Percentiles rank a stretch among this genome's conserved stretches.
Conservation (phyloP, 2,888 invertebrate genomes). For the Tenthredo livida region DNA sequence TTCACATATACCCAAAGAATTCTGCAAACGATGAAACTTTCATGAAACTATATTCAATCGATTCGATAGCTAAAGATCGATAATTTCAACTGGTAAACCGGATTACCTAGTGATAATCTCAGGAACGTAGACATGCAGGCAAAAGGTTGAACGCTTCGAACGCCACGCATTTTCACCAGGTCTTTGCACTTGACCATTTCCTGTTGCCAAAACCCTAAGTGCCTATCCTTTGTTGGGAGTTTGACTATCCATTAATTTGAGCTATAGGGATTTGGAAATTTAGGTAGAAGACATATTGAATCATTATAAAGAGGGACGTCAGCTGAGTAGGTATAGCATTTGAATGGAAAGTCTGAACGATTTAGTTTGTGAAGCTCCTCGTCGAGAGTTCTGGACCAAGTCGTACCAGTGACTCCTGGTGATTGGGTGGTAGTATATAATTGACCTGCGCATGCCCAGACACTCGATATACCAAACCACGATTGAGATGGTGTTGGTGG, state of each 20-base stretch:
- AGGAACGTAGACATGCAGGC: slow-evolving; percentile 58
- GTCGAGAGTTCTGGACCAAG: slow-evolving; percentile 16
- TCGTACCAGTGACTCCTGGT: slow-evolving; percentile 36
- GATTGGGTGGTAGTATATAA: slow-evolving; percentile 30
- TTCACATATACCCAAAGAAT: not conserved
- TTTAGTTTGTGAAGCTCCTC: not conserved
- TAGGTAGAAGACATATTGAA: not conserved
- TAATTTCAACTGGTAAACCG: not conserved
- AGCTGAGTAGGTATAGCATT: not conserved
- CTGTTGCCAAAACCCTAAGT: slow-evolving; percentile 65
- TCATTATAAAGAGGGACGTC: not conserved
- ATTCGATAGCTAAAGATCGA: not conserved
- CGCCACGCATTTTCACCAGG: slow-evolving; percentile 69
- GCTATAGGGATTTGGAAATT: not conserved
- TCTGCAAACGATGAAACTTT: not conserved
- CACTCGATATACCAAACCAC: slow-evolving; percentile 48
- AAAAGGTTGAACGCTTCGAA: slow-evolving; percentile 64
- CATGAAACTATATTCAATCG: not conserved
- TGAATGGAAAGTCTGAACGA: not conserved
- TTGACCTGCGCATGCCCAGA: slow-evolving; percentile 46
- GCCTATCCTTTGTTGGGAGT: not conserved
- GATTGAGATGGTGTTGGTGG: slow-evolving; percentile 41
- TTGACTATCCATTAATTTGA: not conserved
- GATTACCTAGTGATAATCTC: slow-evolving; percentile 49
- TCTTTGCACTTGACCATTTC: slow-evolving; percentile 74